Percentiles rank a stretch among this genome's conserved stretches.
Conservation (phyloP, 2,888 invertebrate species). For the Sphinx pinastri region DNA sequence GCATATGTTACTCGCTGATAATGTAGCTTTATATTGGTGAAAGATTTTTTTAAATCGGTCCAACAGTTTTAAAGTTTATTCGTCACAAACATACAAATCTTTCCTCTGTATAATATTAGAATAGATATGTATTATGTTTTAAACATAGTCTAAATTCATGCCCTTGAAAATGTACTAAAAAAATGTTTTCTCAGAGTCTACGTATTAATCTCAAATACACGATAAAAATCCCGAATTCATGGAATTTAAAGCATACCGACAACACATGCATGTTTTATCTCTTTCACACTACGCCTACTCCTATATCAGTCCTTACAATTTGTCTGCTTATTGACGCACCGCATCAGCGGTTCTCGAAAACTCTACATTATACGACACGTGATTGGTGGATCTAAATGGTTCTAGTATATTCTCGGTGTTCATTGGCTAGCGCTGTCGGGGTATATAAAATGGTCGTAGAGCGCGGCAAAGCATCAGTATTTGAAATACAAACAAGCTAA, state of each 20-base stretch:
- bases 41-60: no score
- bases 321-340: constrained; percentile 47
- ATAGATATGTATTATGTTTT: no score
- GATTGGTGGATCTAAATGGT: constrained; percentile 53
- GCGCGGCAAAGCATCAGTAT: constrained; percentile 67
- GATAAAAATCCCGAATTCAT: background rate
- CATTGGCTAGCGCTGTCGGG: constrained; percentile 49
- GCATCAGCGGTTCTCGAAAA: constrained; percentile 48
- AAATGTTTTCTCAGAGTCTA: no score
- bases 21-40: no score
- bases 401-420: constrained; percentile 59
- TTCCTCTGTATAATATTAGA: no score
- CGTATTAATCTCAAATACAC: background rate
- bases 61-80: no score
- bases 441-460: constrained; percentile 55
- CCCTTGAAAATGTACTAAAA: no score
- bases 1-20: no score
- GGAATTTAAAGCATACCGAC: constrained; percentile 24
- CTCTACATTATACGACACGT: constrained; percentile 43
- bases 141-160: no score
- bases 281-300: constrained; percentile 35
- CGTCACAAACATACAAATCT: no score
- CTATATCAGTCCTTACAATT: constrained; percentile 39
- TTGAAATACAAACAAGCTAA: constrained; percentile 62
- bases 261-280: constrained; percentile 31